Conservation (phyloP, 2,113 vertebrate species). For the Hydrochoerus hydrochaeris region DNA sequence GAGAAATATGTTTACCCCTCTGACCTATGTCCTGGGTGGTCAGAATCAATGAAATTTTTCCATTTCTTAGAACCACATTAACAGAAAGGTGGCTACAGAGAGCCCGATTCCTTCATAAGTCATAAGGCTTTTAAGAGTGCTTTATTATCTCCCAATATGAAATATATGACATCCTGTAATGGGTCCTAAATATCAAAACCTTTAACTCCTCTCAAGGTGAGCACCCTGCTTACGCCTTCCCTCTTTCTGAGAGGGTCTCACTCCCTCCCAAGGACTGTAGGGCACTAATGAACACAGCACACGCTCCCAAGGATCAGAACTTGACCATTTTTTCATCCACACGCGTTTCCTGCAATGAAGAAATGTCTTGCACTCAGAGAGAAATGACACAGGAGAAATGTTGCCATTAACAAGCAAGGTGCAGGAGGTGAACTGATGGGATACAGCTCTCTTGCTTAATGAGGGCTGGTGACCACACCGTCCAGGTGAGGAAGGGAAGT, state of each 20-base stretch:
- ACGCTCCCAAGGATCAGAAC: background rate
- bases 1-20: background rate
- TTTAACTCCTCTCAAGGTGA: conserved; percentile 43
- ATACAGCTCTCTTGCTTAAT: conserved; percentile 44
- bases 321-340: background rate
- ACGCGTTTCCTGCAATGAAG: conserved; percentile 45
- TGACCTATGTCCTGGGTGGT: background rate
- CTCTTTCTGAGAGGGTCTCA: background rate
- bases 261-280: background rate
- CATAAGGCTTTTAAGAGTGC: conserved; percentile 42
- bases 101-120: background rate
- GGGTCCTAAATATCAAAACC: conserved; percentile 36
- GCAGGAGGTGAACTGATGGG: conserved; percentile 54
- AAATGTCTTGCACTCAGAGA: background rate
- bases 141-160: conserved; percentile 18
- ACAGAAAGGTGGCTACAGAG: conserved; percentile 32
- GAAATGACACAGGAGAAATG: conserved; percentile 21
- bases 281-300: background rate
- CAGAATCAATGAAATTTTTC: conserved; percentile 48
- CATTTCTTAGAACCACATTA: background rate
- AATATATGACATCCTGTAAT: conserved; percentile 40
- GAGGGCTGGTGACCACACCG: conserved; percentile 21
- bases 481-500: conserved; percentile 14
- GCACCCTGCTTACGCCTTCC: background rate
- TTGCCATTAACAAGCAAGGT: conserved; percentile 25